Evolutionary conservation across 2,113 vertebrate genomes (phyloP).

Genomic region (Anguilla rostrata): DNA sequence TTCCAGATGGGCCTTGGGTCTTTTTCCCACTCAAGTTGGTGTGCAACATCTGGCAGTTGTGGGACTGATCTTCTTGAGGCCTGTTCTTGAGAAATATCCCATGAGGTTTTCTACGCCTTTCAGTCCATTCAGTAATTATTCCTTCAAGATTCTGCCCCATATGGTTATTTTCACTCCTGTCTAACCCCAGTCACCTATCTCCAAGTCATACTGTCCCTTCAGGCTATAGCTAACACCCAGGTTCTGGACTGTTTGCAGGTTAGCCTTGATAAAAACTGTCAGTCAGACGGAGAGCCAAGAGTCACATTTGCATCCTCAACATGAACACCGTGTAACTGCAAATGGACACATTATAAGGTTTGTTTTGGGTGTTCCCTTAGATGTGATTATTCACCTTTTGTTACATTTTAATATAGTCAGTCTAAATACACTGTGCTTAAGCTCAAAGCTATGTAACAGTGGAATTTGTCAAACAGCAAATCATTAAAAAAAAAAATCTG

Average conservation of each 20-base stretch:
- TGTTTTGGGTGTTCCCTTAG: not conserved
- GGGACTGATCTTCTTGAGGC: not conserved
- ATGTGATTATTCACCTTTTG: not conserved
- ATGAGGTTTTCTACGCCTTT: conserved; percentile 8
- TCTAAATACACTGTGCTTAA: too few species aligned
- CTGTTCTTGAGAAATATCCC: not conserved
- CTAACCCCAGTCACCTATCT: not conserved
- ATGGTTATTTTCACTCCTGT: not conserved
- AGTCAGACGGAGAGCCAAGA: not conserved
- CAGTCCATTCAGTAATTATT: conserved; percentile 8
- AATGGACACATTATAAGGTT: not conserved
- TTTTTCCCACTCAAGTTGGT: not conserved
- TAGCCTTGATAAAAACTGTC: not conserved
- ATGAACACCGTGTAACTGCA: not conserved
- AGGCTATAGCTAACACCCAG: not conserved
- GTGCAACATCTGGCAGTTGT: not conserved
- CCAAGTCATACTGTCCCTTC: not conserved
- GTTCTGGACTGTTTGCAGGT: not conserved
- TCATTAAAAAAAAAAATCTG: not conserved
- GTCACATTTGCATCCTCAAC: not conserved
- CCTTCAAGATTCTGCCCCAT: conserved; percentile 1
- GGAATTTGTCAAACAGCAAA: not conserved
- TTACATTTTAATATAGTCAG: too few species aligned
- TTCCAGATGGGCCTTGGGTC: not conserved
- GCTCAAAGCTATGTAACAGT: not conserved